These are phyloP conservation scores for Xylocampa areola DNA, from an alignment of 2,888 invertebrate genomes.

Conservation along the genomic window DNA sequence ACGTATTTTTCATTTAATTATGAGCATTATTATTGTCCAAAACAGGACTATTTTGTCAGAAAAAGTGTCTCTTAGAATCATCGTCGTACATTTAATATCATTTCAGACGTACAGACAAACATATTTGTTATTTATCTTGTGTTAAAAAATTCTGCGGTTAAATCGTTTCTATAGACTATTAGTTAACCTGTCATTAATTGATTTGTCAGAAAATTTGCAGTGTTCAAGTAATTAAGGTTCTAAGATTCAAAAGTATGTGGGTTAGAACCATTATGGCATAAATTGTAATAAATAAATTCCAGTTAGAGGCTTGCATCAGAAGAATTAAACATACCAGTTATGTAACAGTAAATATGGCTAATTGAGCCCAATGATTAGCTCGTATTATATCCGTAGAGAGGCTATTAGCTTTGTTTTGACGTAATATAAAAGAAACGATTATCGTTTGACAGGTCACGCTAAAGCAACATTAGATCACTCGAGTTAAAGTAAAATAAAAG, in stretches of 20 bases:
- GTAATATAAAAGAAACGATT: slow-evolving; percentile 52
- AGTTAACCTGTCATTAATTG: slow-evolving; percentile 6
- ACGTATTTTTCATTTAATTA: background rate
- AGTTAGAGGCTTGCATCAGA: slow-evolving; percentile 40
- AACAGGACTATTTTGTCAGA: too few relatives aligned
- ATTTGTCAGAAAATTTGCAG: slow-evolving; percentile 10
- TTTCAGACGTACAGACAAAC: too few relatives aligned
- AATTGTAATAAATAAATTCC: slow-evolving; percentile 35
- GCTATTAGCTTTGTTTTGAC: slow-evolving; percentile 58
- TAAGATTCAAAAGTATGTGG: slow-evolving; percentile 30
- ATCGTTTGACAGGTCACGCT: slow-evolving; percentile 58
- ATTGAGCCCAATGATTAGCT: slow-evolving; percentile 69
- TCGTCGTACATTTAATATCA: too few relatives aligned
- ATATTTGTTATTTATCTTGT: too few relatives aligned
- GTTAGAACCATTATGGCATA: slow-evolving; percentile 30
- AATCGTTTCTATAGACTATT: background rate
- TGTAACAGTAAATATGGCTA: slow-evolving; percentile 64
- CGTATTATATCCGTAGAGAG: slow-evolving; percentile 59
- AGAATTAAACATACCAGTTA: slow-evolving; percentile 57
- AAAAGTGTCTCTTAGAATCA: too few relatives aligned
- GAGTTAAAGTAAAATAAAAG: slow-evolving; percentile 16
- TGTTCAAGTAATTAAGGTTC: slow-evolving; percentile 17
- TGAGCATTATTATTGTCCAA: too few relatives aligned
- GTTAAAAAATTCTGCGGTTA: background rate
- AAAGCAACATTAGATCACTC: slow-evolving; percentile 44